These are phyloP conservation scores for Ennomos erosarius DNA, from an alignment of 2,888 invertebrate genomes.

Conservation along the genomic window DNA sequence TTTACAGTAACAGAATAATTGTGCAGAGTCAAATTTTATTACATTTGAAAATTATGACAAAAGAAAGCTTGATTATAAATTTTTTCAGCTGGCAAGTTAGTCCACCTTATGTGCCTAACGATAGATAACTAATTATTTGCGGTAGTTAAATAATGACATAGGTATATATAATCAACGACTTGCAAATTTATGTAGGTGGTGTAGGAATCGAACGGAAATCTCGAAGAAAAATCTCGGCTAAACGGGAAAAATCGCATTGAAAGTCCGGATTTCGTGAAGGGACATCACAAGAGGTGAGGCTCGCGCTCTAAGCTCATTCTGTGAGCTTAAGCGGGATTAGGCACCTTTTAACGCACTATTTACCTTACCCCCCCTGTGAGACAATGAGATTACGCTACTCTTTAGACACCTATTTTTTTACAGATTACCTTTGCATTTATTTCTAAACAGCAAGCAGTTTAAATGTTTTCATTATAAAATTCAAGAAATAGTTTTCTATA, in stretches of 20 bases:
- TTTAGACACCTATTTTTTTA: slow-evolving; percentile 39
- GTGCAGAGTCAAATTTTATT: too few relatives aligned
- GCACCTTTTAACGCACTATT: slow-evolving; percentile 81
- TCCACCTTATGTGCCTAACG: neutral
- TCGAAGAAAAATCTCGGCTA: slow-evolving; percentile 40
- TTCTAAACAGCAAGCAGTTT: too few relatives aligned
- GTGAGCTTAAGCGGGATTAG: slow-evolving; percentile 72
- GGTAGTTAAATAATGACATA: slow-evolving; percentile 39
- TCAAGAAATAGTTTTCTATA: too few relatives aligned
- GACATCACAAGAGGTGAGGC: slow-evolving; percentile 69
- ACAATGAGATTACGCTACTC: slow-evolving; percentile 60
- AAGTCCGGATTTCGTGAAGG: slow-evolving; percentile 68
- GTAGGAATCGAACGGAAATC: slow-evolving; percentile 59
- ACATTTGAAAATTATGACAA: too few relatives aligned
- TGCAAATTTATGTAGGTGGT: slow-evolving; percentile 49
- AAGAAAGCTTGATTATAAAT: too few relatives aligned
- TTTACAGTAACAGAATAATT: too few relatives aligned
- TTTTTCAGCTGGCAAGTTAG: too few relatives aligned
- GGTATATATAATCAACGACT: slow-evolving; percentile 50
- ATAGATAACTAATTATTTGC: slow-evolving; percentile 2
- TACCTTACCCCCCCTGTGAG: slow-evolving; percentile 64
- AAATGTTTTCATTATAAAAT: too few relatives aligned
- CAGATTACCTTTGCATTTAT: too few relatives aligned
- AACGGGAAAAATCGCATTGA: slow-evolving; percentile 72
- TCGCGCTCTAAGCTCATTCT: slow-evolving; percentile 75